Evolutionary conservation across 2,113 vertebrate genomes (phyloP).

Genomic region (Sphyrna mokarran): DNA sequence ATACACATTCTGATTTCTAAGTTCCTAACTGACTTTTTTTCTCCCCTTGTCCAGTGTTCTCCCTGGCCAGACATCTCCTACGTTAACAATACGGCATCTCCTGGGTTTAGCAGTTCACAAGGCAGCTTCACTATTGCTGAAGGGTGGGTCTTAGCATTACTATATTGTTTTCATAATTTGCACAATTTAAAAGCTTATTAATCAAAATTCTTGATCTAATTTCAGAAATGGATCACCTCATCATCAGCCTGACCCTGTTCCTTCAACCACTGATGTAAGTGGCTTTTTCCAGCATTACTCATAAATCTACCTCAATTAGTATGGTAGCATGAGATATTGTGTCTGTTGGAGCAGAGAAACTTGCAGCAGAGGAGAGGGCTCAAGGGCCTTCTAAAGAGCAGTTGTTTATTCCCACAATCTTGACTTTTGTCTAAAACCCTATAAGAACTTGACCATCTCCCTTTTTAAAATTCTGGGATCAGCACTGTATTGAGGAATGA

Average conservation of each 20-base stretch:
- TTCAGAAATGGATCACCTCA: constrained; percentile 86
- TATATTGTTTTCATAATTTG: background rate
- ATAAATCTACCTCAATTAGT: background rate
- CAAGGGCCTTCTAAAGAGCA: background rate
- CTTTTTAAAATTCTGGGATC: background rate
- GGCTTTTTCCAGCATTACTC: background rate
- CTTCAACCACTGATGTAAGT: constrained; percentile 64
- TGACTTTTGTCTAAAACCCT: background rate
- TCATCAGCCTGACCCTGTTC: constrained; percentile 62
- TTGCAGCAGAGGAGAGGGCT: background rate
- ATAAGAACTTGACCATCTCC: background rate
- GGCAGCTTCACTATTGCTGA: constrained; percentile 80
- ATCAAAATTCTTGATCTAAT: constrained; percentile 30
- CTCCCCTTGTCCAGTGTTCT: constrained; percentile 67
- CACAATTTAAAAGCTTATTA: background rate
- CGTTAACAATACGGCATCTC: constrained; percentile 79
- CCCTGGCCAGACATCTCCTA: constrained; percentile 92
- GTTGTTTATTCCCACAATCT: background rate
- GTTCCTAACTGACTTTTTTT: constrained; percentile 38
- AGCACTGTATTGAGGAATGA: too few relatives aligned
- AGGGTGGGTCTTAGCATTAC: constrained; percentile 61
- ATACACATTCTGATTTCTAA: background rate
- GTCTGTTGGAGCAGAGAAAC: background rate
- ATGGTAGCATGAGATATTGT: background rate
- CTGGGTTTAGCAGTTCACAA: constrained; percentile 82